Conservation (phyloP, 2,888 invertebrate species). For the Drosophila meridionalis region DNA sequence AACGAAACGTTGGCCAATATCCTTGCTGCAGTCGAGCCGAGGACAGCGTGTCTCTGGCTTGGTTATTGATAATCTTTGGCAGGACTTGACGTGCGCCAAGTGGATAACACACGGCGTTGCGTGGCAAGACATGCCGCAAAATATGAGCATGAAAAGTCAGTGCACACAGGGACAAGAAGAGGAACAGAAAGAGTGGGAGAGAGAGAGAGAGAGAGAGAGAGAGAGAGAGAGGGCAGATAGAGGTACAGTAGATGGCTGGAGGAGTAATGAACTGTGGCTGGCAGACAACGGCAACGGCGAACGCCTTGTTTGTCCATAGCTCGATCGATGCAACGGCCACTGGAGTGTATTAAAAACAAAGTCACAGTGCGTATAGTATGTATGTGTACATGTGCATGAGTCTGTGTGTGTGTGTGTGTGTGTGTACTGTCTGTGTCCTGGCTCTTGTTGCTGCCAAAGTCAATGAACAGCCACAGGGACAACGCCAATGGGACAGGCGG, state of each 20-base stretch:
- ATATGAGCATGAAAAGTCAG: conserved; percentile 68
- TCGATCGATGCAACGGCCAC: conserved; percentile 70
- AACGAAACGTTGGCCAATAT: conserved; percentile 63
- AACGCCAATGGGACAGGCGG: conserved; percentile 54
- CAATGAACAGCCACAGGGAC: conserved; percentile 71
- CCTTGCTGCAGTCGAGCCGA: conserved; percentile 41
- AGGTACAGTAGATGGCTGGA: conserved; percentile 53
- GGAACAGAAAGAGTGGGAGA: background rate
- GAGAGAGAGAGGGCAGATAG: conserved; percentile 4
- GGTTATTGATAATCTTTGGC: conserved; percentile 78
- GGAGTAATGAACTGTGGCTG: conserved; percentile 75
- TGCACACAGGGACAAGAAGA: conserved; percentile 20
- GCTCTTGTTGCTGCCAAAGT: conserved; percentile 68
- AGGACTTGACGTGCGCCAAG: conserved; percentile 53
- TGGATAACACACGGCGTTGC: conserved; percentile 55
- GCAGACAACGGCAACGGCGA: conserved; percentile 48
- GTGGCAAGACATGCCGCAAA: conserved; percentile 38
- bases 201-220: background rate
- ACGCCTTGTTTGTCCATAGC: conserved; percentile 72
- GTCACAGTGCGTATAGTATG: conserved; percentile 64
- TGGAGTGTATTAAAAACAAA: conserved; percentile 80
- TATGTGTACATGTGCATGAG: conserved; percentile 20
- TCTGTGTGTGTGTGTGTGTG: conserved; percentile 39
- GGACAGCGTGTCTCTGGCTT: conserved; percentile 46
- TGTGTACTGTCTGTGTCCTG: conserved; percentile 44